Percentiles rank a stretch among this genome's conserved stretches.
phyloP scores from a whole-genome alignment of 2,797 vertebrate species.

The Pipistrellus nathusii region DNA sequence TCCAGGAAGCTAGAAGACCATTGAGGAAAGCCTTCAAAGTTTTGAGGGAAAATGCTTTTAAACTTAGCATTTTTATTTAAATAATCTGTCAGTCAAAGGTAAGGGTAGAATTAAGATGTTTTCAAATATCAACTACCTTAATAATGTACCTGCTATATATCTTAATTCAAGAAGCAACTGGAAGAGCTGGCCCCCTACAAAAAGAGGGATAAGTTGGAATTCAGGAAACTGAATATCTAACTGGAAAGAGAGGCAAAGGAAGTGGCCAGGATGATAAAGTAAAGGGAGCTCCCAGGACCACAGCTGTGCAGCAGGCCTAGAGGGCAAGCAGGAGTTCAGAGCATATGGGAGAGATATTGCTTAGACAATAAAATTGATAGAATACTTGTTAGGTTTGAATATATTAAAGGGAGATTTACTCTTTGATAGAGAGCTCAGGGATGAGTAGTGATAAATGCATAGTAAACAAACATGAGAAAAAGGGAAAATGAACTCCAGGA shows the following conservation, averaged over 20 bases:
- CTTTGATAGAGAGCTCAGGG: not conserved
- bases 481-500: not conserved
- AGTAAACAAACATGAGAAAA: not conserved
- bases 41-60: not conserved
- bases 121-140: not conserved
- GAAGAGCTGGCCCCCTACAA: not conserved
- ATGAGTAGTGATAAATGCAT: not conserved
- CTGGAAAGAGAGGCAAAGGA: not conserved
- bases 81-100: not conserved
- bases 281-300: not conserved
- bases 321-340: not conserved
- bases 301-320: not conserved
- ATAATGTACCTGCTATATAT: not conserved
- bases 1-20: not conserved
- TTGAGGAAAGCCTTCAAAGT: slow-evolving; percentile 1
- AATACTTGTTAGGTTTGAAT: not conserved
- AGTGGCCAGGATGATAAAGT: not conserved
- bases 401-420: not conserved
- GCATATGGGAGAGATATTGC: not conserved
- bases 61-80: slow-evolving; percentile 30
- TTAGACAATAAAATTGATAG: not conserved
- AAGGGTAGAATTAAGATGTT: slow-evolving; percentile 6
- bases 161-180: not conserved
- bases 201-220: not conserved
- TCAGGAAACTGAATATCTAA: not conserved